Base-by-base conservation (phyloP, 2,113 vertebrate genomes). In the Agapornis roseicollis region DNA sequence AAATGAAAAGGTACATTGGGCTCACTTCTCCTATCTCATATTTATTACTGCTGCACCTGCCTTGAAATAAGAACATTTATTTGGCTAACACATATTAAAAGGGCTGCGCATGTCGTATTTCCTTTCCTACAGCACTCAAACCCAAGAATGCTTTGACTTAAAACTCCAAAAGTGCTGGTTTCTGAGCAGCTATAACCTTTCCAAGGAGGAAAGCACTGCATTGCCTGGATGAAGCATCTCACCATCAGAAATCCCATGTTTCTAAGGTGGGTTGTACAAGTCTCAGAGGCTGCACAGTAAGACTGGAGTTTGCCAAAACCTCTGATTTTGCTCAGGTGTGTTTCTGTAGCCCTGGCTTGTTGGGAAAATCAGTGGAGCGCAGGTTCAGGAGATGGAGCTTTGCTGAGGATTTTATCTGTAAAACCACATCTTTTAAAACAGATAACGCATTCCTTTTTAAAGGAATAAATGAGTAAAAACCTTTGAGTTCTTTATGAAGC, bases 11-110 rank as follows among this genome's bases (percentile, higher is more conserved):
- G 63, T 63, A 14, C 0, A 1, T 71, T 0, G 1, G 53, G 71
- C 71, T 93, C 22, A 1, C 29, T 88, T 81, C 86, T 83, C 76
- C 79, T 90, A n/a, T 85, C 92, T 86, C 79, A 18, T 89, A 88
- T 96, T 95, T 94, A 89, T 92, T 93, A 82, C n/a, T 61, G 69
- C 85, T 93, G 88, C 80, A 84, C 49, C 56, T 80, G 61, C 76
- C 88, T 68, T 52, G 68, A 41, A 95, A 85, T 11, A 19, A 55
- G 89, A 82, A 24, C 70, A 17, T 90, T 96, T 90, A 37, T 94
- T 92, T 56, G 82, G 63, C 44, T 77, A 80, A 85, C 28, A 11
- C 8, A 6, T 9, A 56, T 64, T 80, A 33, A 82, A 81, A 89
- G 64, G 33, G 7, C 64, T 23, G 2, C 17, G 23, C 2, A 1